Evolutionary conservation across 2,888 invertebrate species (phyloP), one percentile per base, ranked within the genome.

Genomic region (Shargacucullia verbasci): DNA sequence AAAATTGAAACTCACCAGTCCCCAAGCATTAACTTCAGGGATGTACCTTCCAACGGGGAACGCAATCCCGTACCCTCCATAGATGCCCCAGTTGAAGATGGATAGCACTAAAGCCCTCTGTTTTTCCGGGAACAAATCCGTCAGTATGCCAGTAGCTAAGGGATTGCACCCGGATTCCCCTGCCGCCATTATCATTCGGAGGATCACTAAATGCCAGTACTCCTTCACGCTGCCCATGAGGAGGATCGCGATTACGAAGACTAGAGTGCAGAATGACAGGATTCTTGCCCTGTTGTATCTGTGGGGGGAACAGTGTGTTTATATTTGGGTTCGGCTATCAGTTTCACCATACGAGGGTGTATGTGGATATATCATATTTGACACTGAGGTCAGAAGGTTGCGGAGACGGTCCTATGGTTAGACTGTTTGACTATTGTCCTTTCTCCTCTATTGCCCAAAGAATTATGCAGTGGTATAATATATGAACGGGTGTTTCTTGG

Each of bases 21-120:
- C 96, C 95, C 96, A 97, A 59, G 96, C 95, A 78, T 98, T 96
- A 38, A 96, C 70, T 27, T 95, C 92, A 0, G 98, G 97, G 11
- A 98, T 95, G 78, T 98, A 98, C 73, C 98, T 95, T 0, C 98
- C 98, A 5, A 98, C 96, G 0, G 98, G 98, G 84, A 98, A 98
- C 0, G 98, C 98, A 68, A 98, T 96, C 41, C 98, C 98, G 78
- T 98, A 98, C 2, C 98, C 98, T 31, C 98, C 98, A 82, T 98
- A 99, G 73, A 98, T 98, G 10, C 99, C 98, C 98, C 98, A 98
- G 89, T 98, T 98, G 94, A 98, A 98, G 64, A 99, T 96, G 0
- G 98, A 98, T 95, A 98, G 96, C 11, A 98, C 98, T 38, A 98
- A 89, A 0, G 98, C 98, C 55, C 98, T 95, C 80, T 98, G 97